phyloP scores from a whole-genome alignment of 2,888 invertebrate species.

The Heliconius hortense region DNA sequence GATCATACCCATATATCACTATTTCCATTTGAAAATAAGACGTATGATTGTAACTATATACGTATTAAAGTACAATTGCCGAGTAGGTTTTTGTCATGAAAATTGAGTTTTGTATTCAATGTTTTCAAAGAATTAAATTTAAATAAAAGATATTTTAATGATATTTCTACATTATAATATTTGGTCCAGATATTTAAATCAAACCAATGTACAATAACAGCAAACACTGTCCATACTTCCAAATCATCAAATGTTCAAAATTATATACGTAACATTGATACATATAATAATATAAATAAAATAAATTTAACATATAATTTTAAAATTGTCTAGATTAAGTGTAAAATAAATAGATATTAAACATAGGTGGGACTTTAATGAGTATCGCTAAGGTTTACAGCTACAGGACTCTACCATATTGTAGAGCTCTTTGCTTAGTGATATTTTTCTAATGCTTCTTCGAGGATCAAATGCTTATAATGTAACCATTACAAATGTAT shows the following conservation, averaged over 20 bases:
- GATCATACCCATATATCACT: constrained; percentile 60
- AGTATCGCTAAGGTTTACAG: constrained; percentile 46
- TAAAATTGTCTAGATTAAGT: constrained; percentile 78
- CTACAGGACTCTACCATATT: constrained; percentile 21
- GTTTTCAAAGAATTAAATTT: constrained; percentile 48
- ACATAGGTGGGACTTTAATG: constrained; percentile 73
- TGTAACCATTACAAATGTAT: constrained; percentile 30
- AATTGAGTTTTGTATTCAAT: constrained; percentile 52
- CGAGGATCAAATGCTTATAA: constrained; percentile 30
- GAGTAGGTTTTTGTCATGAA: constrained; percentile 63
- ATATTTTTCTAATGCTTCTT: constrained; percentile 21
- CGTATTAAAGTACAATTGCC: constrained; percentile 81
- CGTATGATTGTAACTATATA: constrained; percentile 76
- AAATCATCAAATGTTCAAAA: constrained; percentile 80
- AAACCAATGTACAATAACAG: constrained; percentile 43
- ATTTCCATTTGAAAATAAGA: constrained; percentile 68
- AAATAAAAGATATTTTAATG: constrained; percentile 69
- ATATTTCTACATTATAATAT: constrained; percentile 66
- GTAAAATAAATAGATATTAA: constrained; percentile 76
- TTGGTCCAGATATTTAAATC: constrained; percentile 67
- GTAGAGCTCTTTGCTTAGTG: constrained; percentile 23
- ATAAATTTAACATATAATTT: constrained; percentile 80
- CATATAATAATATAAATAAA: constrained; percentile 82
- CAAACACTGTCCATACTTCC: constrained; percentile 61
- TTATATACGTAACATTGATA: constrained; percentile 82